These are phyloP conservation scores for Branchipolynoe longqiensis DNA, from an alignment of 2,888 invertebrate species.

Conservation along the genomic window DNA sequence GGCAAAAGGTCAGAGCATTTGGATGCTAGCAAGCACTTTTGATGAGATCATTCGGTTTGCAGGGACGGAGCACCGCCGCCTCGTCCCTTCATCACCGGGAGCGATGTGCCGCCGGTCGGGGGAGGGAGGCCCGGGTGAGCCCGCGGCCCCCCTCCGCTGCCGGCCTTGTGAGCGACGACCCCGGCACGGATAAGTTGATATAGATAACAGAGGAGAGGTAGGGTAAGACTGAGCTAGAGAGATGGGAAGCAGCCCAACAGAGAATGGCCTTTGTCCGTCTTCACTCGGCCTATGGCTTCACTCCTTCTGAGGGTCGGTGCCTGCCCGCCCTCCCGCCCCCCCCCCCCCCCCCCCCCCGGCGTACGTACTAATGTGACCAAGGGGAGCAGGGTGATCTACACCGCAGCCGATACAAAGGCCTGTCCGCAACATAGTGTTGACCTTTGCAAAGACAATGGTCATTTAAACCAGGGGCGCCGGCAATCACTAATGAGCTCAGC, in stretches of 20 bases:
- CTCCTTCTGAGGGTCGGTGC: constrained; percentile 31
- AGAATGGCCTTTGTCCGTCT: constrained; percentile 43
- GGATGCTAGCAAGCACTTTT: constrained; percentile 25
- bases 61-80: constrained; percentile 24
- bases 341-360: too few species aligned
- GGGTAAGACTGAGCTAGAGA: neutral
- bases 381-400: constrained; percentile 45
- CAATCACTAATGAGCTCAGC: constrained; percentile 40
- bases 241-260: neutral
- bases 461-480: constrained; percentile 20
- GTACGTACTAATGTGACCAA: constrained; percentile 32
- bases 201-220: constrained; percentile 43
- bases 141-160: too few species aligned
- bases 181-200: constrained; percentile 49
- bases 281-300: constrained; percentile 3
- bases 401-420: constrained; percentile 42
- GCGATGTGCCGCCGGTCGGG: neutral
- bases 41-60: constrained; percentile 25
- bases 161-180: neutral
- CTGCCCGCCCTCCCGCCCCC: too few species aligned
- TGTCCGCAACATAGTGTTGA: constrained; percentile 43
- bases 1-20: constrained; percentile 49
- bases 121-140: neutral
- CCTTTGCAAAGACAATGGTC: constrained; percentile 54
- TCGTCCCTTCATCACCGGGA: constrained; percentile 12